Base-by-base conservation (phyloP, 2,797 vertebrate species). In the Gymnothorax reevesii region DNA sequence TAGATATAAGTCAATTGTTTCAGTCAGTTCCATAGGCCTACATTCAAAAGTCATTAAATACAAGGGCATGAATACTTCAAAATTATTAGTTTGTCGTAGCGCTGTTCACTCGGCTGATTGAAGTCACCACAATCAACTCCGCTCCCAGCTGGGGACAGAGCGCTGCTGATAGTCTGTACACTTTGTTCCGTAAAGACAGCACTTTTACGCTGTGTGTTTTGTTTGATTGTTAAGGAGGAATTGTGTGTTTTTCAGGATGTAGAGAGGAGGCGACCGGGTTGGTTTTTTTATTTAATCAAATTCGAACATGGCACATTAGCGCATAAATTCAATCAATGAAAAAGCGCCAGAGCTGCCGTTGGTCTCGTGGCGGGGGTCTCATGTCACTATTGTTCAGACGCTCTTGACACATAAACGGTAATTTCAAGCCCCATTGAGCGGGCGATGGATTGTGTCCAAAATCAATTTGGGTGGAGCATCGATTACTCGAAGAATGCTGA, bases 381-480 rank as follows among this genome's bases (percentile, higher is more conserved):
- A 77, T 93, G 92, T 91, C 88, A 84, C 94, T 88, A 94, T 96
- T 96, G 95, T 96, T 95, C 93, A 90, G 91, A 90, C 73, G 88
- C 93, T 91, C 73, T 85, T 91, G 92, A 90, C 93, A 88, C 91
- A 92, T 92, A 95, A 95, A 94, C 90, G 93, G 90, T 90, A 90
- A 95, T 96, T 96, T 96, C 93, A 96, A 93, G 96, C 94, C 93
- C 92, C 93, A 95, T 95, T 96, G 93, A 95, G 91, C 93, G 89
- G 90, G 92, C 93, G 94, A 95, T 94, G 93, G 95, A 95, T 96
- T 94, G 94, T 90, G 89, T 83, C 87, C 87, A 90, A 94, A 94
- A 94, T 91, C 88, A 89, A 86, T 90, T 89, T 89, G 93, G 80
- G 89, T 92, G 91, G 82, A 88, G 71, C 89, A 93, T 94, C 88